phyloP scores from a whole-genome alignment of 2,888 invertebrate genomes.

The Strigamia maritima region DNA sequence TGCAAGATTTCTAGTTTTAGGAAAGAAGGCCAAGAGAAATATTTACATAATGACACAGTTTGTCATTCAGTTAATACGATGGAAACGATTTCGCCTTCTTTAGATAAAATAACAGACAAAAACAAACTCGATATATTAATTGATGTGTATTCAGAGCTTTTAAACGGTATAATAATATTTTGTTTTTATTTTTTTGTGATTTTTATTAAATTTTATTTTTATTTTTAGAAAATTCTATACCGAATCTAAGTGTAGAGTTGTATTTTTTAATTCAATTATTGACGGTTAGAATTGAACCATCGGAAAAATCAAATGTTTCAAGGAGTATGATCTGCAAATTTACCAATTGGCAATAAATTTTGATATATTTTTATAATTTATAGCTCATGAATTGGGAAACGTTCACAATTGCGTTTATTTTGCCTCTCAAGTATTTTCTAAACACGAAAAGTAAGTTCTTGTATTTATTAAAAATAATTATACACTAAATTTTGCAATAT shows the following conservation, averaged over 20 bases:
- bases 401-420: conserved; percentile 73
- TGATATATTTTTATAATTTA: background rate
- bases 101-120: background rate
- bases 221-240: conserved; percentile 56
- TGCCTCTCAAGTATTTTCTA: conserved; percentile 61
- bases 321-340: background rate
- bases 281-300: conserved; percentile 52
- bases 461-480: background rate
- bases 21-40: background rate
- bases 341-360: background rate
- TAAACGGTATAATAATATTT: background rate
- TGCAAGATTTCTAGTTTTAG: background rate
- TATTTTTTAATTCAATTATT: conserved; percentile 66
- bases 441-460: background rate
- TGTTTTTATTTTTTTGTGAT: background rate
- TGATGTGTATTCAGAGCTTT: background rate
- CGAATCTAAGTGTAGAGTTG: conserved; percentile 66
- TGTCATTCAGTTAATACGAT: conserved; percentile 4
- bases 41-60: background rate
- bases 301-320: conserved; percentile 39
- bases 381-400: conserved; percentile 41
- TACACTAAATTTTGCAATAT: background rate
- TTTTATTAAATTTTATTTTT: background rate
- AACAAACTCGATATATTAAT: background rate
- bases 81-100: background rate